Evolutionary conservation across 2,797 vertebrate genomes (phyloP), one percentile per base, ranked within the genome.

Genomic region (Gymnopithys bicolor): DNA sequence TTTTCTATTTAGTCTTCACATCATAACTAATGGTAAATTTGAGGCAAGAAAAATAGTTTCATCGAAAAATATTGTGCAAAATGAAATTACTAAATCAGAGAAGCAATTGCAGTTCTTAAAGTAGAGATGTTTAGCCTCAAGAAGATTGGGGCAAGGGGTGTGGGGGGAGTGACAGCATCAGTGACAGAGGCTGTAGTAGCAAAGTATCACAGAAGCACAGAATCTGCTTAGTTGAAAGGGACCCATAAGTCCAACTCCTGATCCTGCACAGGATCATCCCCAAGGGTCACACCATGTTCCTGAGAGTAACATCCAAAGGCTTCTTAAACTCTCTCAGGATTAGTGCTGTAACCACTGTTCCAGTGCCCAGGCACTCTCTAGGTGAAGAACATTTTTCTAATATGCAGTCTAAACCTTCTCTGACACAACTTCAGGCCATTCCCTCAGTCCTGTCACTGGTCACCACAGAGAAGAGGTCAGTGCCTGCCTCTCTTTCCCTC

Each of bases 131-230:
- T 63, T 56, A 74, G 4, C 8, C 8, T 83, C 27, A 37, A n/a
- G n/a, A 80, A 73, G 13, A 46, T 30, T 16, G 6, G 3, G 7
- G 4, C 19, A 71, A 41, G 46, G 9, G 13, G 4, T 19, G 10
- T 23, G 30, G 1, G 13, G 1, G 2, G 1, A 62, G 27, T 5
- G 16, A 35, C 25, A 80, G 10, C 3, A 73, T 10, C 18, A 90
- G 23, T 4, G 10, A n/a, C 58, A 55, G 15, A 2, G 3, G 23
- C 5, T 12, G 4, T 8, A 2, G 2, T 16, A 77, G 10, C 19
- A 69, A 80, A 64, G 30, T 43, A 63, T 16, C 60, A 64, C 15
- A 45, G 22, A n/a, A 45, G 6, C 32, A 45, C 30, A 45, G 41
- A 45, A 45, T 64, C 15, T n/a, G 22, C 22, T 6, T 5, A n/a